Evolutionary conservation across 2,797 vertebrate genomes (phyloP), one percentile per base, ranked within the genome.

Genomic region (Platalea minor): DNA sequence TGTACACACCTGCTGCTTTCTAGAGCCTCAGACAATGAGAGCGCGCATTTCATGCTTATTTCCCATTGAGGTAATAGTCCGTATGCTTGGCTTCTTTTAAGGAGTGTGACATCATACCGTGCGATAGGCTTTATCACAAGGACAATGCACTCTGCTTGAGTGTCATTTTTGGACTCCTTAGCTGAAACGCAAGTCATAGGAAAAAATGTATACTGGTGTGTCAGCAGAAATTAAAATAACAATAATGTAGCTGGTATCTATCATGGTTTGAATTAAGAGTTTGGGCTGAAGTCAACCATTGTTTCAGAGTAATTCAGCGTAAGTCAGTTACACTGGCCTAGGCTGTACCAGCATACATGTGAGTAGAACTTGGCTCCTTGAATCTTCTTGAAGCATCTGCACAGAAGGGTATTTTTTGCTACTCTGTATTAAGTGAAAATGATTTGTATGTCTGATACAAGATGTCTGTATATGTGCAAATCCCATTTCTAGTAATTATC

Each of bases 161-260:
- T 67, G 57, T 94, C 41, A n/a, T 54, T 94, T 80, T 91, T 89
- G n/a, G 82, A 63, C 78, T 80, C 61, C 68, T 93, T 79, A 91
- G 51, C 61, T 91, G 65, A 95, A 94, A 70, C 0, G 2, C 26
- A 91, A 85, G 61, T 83, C 46, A 51, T 35, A 1, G 2, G n/a
- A 48, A 65, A 90, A 91, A 89, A 46, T 20, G 26, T 83, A 43
- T 77, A 31, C 48, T 84, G 41, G 5, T 81, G 23, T 69, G 46
- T 91, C 86, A 96, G 65, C 70, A 97, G 79, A 91, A 89, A 63
- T 82, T 85, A 75, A 72, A 80, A 64, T 78, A 60, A 68, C 39
- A 83, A 35, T 84, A 65, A 82, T 45, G n/a, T 61, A 72, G 45
- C 37, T 73, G 54, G 31, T 88, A 69, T 69, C 79, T 89, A 7